Evolutionary conservation across 2,888 invertebrate genomes (phyloP), one percentile per base, ranked within the genome.

Genomic region (Torymus aiolomorphi): DNA sequence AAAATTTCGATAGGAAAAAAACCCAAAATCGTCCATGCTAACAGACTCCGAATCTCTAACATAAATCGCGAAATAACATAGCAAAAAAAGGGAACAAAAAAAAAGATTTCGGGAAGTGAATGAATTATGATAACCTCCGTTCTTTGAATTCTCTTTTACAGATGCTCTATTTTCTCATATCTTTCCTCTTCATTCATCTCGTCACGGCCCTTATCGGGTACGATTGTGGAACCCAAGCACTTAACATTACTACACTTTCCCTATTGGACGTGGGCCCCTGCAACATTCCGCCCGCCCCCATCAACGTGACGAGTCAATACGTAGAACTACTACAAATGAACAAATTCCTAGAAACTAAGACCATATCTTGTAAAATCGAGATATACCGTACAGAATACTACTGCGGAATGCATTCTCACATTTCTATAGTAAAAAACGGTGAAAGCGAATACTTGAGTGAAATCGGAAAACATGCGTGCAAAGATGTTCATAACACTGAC

Each of bases 371-470:
- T 31, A 56, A 69, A 42, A 3, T 69, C 0, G 54, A 69, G 10
- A 14, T 69, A 12, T 0, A 14, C n/a, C n/a, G n/a, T n/a, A n/a
- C n/a, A n/a, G n/a, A n/a, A n/a, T n/a, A n/a, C n/a, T n/a, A n/a
- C n/a, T 83, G 83, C 61, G 81, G 81, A 3, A 82, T 81, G 77
- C 78, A 75, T 69, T 83, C 83, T 0, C 83, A 83, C 18, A 74
- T 71, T 5, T 78, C 78, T 0, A 18, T 73, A 18, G 75, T 75
- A 2, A 59, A 67, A n/a, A 59, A 78, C 1, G 82, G 83, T 13
- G 51, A 73, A 12, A 52, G 67, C 0, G 78, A 82, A 74, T 82
- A 81, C 56, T 42, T 80, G 16, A 11, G 54, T 16, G 71, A 80
- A 0, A 54, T 70, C 5, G 12, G 51, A 10, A 3, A 56, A 13